These are phyloP conservation scores for Scrobipalpa costella DNA, from an alignment of 2,888 invertebrate genomes.

Conservation along the genomic window DNA sequence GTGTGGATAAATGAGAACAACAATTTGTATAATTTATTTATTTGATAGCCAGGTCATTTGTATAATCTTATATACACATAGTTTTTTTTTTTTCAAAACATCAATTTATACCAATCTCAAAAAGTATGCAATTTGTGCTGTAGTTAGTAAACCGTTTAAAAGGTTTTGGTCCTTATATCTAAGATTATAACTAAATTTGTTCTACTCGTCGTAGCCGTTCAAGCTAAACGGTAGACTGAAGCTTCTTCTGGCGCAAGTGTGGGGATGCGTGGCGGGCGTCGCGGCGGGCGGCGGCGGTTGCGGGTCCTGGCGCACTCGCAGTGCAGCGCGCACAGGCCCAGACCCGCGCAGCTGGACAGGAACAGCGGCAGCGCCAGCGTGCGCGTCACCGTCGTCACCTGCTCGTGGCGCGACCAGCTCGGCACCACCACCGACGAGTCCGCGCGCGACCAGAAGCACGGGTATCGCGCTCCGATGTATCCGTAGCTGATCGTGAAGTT, in stretches of 20 bases:
- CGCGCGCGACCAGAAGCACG: constrained; percentile 87
- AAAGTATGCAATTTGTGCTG: no score
- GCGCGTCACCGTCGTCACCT: constrained; percentile 90
- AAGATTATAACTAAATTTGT: no score
- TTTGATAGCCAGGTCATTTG: no score
- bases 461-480: constrained; percentile 84
- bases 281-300: constrained; percentile 83
- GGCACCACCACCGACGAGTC: constrained; percentile 92
- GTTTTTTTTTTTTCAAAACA: no score
- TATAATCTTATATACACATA: no score
- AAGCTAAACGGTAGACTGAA: constrained; percentile 69
- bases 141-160: no score
- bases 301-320: constrained; percentile 92
- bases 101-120: no score
- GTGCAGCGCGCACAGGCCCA: constrained; percentile 92
- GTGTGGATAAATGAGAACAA: no score
- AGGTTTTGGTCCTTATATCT: no score
- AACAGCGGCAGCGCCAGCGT: constrained; percentile 92
- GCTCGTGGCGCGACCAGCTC: constrained; percentile 90
- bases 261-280: constrained; percentile 83
- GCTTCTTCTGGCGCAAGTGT: constrained; percentile 77
- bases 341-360: constrained; percentile 90
- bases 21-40: no score
- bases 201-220: no score
- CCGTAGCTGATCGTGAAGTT: constrained; percentile 88